phyloP scores from a whole-genome alignment of 2,797 vertebrate genomes.

The Meriones psammophilus region DNA sequence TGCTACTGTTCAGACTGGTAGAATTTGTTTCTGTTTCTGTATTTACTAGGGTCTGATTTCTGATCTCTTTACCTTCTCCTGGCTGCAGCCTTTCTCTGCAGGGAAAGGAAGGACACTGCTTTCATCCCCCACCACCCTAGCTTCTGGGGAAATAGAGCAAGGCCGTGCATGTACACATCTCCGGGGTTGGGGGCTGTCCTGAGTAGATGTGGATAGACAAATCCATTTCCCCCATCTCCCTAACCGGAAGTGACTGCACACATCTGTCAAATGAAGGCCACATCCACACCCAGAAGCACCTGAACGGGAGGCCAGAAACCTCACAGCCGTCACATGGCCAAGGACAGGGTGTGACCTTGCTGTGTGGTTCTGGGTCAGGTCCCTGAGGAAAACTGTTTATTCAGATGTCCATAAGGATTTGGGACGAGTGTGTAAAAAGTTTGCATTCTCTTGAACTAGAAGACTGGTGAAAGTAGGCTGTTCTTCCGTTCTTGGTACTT shows the following conservation, averaged over 20 bases:
- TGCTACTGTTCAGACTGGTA: neutral
- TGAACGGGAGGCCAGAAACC: neutral
- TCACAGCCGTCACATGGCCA: neutral
- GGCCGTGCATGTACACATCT: neutral
- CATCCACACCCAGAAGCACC: neutral
- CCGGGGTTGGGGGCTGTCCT: neutral
- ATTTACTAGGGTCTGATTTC: constrained; percentile 52
- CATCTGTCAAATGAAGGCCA: neutral
- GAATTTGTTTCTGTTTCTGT: constrained; percentile 57
- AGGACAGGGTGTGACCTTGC: neutral
- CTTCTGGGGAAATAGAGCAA: neutral
- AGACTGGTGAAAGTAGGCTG: neutral
- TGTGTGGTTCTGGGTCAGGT: neutral
- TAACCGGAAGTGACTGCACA: neutral
- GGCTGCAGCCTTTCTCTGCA: constrained; percentile 58
- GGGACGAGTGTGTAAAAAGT: neutral
- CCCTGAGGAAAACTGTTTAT: neutral
- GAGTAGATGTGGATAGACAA: neutral
- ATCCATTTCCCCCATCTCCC: neutral
- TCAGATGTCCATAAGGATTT: neutral
- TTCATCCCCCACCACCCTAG: neutral
- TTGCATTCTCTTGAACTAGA: neutral
- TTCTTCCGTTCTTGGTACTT: constrained; percentile 2
- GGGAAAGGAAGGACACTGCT: constrained; percentile 13
- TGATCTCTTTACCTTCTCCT: constrained; percentile 49